Percentiles rank a stretch among this genome's conserved stretches.
These are phyloP conservation scores for Caenorhabditis panamensis DNA, from an alignment of 2,888 invertebrate species.

Conservation along the genomic window DNA sequence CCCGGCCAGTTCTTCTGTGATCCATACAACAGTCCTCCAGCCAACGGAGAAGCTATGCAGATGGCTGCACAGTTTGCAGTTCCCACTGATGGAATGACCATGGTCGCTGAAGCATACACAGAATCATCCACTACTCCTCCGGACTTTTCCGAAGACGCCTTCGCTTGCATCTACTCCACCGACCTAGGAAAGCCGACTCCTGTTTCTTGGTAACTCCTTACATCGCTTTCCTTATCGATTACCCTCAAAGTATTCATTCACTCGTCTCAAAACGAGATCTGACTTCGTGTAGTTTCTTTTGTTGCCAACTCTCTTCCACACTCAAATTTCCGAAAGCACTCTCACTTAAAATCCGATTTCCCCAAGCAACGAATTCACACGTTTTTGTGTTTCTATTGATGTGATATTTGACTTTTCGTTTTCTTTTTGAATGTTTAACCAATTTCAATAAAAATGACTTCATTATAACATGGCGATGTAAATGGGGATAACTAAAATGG, in stretches of 20 bases:
- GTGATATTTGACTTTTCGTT: slow-evolving; percentile 20
- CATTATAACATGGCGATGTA: neutral
- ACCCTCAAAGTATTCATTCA: neutral
- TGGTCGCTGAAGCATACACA: slow-evolving; percentile 35
- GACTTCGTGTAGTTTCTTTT: slow-evolving; percentile 32
- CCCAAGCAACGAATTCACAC: slow-evolving; percentile 14
- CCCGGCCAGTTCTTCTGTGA: slow-evolving; percentile 66
- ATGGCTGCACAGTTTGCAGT: slow-evolving; percentile 41
- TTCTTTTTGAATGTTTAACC: neutral
- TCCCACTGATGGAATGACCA: slow-evolving; percentile 30
- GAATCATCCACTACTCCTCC: slow-evolving; percentile 52
- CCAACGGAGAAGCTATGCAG: slow-evolving; percentile 16
- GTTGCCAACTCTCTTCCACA: neutral
- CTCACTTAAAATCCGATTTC: slow-evolving; percentile 24
- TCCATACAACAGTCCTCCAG: slow-evolving; percentile 57
- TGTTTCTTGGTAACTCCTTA: slow-evolving; percentile 43
- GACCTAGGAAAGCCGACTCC: slow-evolving; percentile 58
- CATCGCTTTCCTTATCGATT: neutral
- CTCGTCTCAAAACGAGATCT: slow-evolving; percentile 1
- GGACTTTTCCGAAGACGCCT: slow-evolving; percentile 51
- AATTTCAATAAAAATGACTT: slow-evolving; percentile 26
- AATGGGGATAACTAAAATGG: neutral
- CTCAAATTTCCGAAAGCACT: neutral
- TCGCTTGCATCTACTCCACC: slow-evolving; percentile 58
- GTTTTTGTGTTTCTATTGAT: neutral